phyloP scores from a whole-genome alignment of 2,888 invertebrate species.

The Drosophila colorata region DNA sequence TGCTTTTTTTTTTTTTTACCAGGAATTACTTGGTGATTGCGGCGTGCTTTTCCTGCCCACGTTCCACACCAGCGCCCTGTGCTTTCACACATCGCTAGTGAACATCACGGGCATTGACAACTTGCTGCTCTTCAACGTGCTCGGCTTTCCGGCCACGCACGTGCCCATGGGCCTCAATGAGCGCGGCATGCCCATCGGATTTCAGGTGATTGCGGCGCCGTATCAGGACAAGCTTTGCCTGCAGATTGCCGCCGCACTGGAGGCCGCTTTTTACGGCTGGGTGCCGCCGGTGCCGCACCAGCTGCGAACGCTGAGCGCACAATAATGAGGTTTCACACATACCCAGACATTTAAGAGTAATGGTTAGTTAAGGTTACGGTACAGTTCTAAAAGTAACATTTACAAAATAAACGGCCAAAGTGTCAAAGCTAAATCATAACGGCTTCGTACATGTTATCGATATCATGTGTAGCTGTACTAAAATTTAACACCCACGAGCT shows the following conservation, averaged over 20 bases:
- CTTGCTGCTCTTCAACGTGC: constrained; percentile 84
- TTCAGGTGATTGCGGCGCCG: constrained; percentile 92
- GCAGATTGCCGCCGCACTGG: constrained; percentile 92
- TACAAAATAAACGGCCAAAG: constrained; percentile 18
- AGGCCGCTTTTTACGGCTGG: constrained; percentile 94
- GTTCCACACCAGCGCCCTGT: constrained; percentile 88
- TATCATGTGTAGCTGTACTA: too few species aligned
- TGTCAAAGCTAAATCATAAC: not conserved
- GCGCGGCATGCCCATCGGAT: constrained; percentile 89
- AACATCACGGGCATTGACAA: constrained; percentile 82
- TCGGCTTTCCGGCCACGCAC: constrained; percentile 91
- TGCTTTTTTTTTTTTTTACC: not conserved
- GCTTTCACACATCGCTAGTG: constrained; percentile 88
- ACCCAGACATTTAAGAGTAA: constrained; percentile 14
- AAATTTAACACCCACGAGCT: too few species aligned
- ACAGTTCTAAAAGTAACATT: constrained; percentile 9
- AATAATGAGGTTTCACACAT: not conserved
- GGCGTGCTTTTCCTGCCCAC: constrained; percentile 92
- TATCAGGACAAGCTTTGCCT: constrained; percentile 93
- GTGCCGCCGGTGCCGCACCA: constrained; percentile 85
- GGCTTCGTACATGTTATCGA: too few species aligned
- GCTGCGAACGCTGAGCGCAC: not conserved
- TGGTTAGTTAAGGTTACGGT: constrained; percentile 52
- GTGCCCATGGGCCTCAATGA: constrained; percentile 89
- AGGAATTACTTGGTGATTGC: constrained; percentile 87